Evolutionary conservation across 2,888 invertebrate species (phyloP).

Genomic region (Saturnia pavonia): DNA sequence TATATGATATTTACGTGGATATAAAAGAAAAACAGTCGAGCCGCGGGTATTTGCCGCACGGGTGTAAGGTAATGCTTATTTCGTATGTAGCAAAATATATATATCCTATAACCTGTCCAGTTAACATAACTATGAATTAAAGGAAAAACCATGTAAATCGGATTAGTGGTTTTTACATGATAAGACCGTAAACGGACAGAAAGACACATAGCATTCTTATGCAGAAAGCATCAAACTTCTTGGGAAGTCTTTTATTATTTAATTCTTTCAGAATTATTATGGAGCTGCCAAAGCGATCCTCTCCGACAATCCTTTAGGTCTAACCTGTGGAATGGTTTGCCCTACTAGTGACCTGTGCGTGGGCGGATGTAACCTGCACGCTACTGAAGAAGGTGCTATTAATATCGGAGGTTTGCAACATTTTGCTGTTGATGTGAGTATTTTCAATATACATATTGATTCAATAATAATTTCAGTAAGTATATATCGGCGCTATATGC

Average conservation of each 20-base stretch:
- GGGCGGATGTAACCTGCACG: slow-evolving; percentile 98
- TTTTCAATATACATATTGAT: neutral
- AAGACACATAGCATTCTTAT: too few relatives aligned
- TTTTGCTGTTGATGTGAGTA: slow-evolving; percentile 94
- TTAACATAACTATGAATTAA: too few relatives aligned
- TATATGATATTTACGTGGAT: neutral
- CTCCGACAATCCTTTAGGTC: slow-evolving; percentile 97
- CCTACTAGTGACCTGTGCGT: slow-evolving; percentile 99
- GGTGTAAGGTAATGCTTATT: too few relatives aligned
- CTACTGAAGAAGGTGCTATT: slow-evolving; percentile 98
- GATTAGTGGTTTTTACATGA: too few relatives aligned
- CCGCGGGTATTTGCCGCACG: neutral
- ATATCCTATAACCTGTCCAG: too few relatives aligned
- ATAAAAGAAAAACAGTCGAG: neutral
- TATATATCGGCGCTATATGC: too few relatives aligned
- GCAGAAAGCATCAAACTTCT: too few relatives aligned
- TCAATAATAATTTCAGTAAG: too few relatives aligned
- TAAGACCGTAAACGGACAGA: too few relatives aligned
- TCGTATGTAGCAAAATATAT: too few relatives aligned
- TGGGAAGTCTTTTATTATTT: too few relatives aligned
- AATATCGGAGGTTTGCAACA: slow-evolving; percentile 99
- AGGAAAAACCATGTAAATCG: too few relatives aligned
- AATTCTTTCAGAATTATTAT: slow-evolving; percentile 92
- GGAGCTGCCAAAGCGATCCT: slow-evolving; percentile 98
- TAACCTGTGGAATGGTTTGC: slow-evolving; percentile 99